phyloP scores from a whole-genome alignment of 2,888 invertebrate species.

The Chrysolina haemoptera region DNA sequence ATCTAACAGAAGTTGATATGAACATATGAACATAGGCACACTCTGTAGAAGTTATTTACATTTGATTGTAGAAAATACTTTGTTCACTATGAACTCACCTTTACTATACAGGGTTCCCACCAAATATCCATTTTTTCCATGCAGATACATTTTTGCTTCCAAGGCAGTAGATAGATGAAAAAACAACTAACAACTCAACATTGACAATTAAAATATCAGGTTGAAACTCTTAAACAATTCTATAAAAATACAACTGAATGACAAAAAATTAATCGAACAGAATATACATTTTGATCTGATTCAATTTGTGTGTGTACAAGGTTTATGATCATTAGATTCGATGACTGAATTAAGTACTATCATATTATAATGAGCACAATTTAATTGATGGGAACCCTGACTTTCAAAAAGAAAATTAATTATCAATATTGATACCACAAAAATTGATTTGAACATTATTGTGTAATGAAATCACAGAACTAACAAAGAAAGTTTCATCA shows the following conservation, averaged over 20 bases:
- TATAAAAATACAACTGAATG: conserved; percentile 38
- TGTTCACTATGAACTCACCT: conserved; percentile 46
- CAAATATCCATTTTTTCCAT: conserved; percentile 44
- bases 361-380: not conserved
- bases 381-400: conserved; percentile 46
- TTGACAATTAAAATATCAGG: conserved; percentile 28
- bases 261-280: not conserved
- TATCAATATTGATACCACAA: conserved; percentile 30
- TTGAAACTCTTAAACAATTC: conserved; percentile 28
- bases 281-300: not conserved
- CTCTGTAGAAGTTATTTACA: conserved; percentile 33
- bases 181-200: conserved; percentile 40
- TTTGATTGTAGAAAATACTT: conserved; percentile 28
- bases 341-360: not conserved
- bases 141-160: conserved; percentile 45
- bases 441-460: conserved; percentile 12
- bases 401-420: conserved; percentile 26
- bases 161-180: conserved; percentile 43
- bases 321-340: not conserved
- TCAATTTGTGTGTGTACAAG: not conserved
- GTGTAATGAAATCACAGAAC: conserved; percentile 14
- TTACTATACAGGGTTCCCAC: conserved; percentile 46
- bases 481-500: conserved; percentile 17
- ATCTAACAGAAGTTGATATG: not conserved
- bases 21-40: conserved; percentile 10